A percentile compares a stretch with the other conserved stretches of the same genome.
Conservation (phyloP, 2,888 invertebrate genomes). For the Plagodis dolabraria region DNA sequence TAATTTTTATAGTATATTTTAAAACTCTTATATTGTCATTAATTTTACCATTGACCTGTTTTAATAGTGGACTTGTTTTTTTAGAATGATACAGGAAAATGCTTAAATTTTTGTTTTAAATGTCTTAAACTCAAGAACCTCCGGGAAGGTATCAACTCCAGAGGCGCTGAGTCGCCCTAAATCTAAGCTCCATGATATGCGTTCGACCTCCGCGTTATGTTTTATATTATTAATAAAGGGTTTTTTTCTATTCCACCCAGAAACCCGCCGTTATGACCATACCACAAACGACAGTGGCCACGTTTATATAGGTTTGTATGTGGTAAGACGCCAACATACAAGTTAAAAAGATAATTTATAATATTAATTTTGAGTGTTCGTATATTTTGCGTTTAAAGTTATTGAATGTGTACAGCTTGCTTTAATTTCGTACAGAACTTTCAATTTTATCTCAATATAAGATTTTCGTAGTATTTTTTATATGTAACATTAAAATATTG, state of each 20-base stretch:
- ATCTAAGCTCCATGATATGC: not conserved
- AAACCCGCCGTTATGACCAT: conserved; percentile 74
- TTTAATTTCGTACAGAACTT: not conserved
- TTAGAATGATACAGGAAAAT: no score
- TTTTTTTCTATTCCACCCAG: conserved; percentile 75
- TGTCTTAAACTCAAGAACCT: not conserved
- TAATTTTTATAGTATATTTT: no score
- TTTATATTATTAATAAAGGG: conserved; percentile 66
- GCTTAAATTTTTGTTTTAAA: no score
- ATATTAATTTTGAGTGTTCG: conserved; percentile 1
- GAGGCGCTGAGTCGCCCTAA: conserved; percentile 1
- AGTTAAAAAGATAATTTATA: conserved; percentile 31
- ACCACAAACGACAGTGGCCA: conserved; percentile 60
- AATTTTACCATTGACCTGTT: no score
- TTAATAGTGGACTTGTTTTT: no score
- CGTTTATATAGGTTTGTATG: conserved; percentile 80
- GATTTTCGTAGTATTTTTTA: no score
- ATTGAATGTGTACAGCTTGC: conserved; percentile 1
- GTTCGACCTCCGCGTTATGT: conserved; percentile 12
- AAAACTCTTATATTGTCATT: no score
- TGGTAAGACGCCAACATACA: conserved; percentile 84
- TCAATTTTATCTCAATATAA: no score
- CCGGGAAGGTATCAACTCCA: not conserved
- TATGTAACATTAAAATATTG: no score
- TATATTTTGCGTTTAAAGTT: not conserved